Percentiles rank a stretch among this genome's conserved stretches.
phyloP scores from a whole-genome alignment of 2,797 vertebrate species.

The Eulemur coronatus region DNA sequence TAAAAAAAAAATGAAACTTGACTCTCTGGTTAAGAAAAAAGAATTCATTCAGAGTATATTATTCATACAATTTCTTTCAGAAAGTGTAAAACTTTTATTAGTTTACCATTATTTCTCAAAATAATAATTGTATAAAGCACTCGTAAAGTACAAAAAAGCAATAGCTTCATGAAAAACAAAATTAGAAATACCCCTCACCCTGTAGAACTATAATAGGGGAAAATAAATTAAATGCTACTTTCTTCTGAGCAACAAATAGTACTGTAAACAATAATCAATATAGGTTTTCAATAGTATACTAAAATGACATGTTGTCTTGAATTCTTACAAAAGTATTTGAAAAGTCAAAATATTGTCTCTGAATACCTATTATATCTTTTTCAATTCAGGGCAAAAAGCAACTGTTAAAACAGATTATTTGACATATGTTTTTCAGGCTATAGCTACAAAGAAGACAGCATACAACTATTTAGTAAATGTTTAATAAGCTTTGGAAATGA shows the following conservation, averaged over 20 bases:
- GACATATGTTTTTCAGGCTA: neutral
- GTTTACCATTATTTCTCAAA: neutral
- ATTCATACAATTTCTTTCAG: neutral
- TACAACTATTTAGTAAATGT: neutral
- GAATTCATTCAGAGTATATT: neutral
- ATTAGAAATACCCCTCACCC: neutral
- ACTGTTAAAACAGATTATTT: neutral
- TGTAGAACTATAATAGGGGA: neutral
- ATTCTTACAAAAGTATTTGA: neutral
- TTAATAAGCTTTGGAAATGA: neutral
- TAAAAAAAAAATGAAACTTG: neutral
- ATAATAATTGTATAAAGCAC: neutral
- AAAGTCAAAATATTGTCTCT: neutral
- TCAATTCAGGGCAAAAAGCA: neutral
- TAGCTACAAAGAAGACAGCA: neutral
- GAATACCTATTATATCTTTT: neutral
- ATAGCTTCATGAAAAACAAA: neutral
- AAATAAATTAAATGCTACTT: constrained; percentile 1
- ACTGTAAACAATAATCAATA: neutral
- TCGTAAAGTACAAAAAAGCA: neutral
- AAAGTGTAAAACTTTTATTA: neutral
- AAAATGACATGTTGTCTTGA: neutral
- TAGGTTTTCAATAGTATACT: neutral
- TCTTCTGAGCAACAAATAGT: neutral
- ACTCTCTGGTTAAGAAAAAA: neutral